phyloP scores from a whole-genome alignment of 2,888 invertebrate species.

The Perizoma affinitatum region DNA sequence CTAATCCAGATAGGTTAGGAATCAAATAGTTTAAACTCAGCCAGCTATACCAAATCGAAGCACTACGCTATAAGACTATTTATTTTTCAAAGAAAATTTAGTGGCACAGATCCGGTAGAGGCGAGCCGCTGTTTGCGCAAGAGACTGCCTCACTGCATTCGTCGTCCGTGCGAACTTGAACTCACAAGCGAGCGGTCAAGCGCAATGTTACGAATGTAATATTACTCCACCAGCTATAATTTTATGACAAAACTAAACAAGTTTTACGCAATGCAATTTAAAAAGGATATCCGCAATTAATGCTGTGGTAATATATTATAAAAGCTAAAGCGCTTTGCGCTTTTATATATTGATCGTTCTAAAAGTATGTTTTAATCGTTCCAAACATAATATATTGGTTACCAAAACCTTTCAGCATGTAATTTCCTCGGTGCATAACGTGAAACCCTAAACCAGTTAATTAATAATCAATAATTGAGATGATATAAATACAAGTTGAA shows the following conservation, averaged over 20 bases:
- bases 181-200: conserved; percentile 64
- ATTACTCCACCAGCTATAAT: conserved; percentile 25
- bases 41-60: conserved; percentile 1
- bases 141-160: conserved; percentile 41
- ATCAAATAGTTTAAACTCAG: too few species aligned
- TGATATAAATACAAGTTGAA: too few species aligned
- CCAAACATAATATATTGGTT: conserved; percentile 36
- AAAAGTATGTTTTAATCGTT: conserved; percentile 37
- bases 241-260: conserved; percentile 24
- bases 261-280: conserved; percentile 31
- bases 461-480: conserved; percentile 26
- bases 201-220: conserved; percentile 49
- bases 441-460: conserved; percentile 24
- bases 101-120: conserved; percentile 22
- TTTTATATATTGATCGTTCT: conserved; percentile 37
- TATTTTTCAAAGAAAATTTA: neutral
- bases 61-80: neutral
- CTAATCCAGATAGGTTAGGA: too few species aligned
- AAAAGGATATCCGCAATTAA: conserved; percentile 42
- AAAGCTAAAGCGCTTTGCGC: too few species aligned
- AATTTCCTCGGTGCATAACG: conserved; percentile 23
- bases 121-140: conserved; percentile 59
- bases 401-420: conserved; percentile 26
- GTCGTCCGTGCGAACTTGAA: conserved; percentile 68
- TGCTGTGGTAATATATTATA: too few species aligned